Percentiles rank a stretch among this genome's conserved stretches.
These are phyloP conservation scores for Bombus ignitus DNA, from an alignment of 1,140 invertebrate genomes.

Conservation along the genomic window DNA sequence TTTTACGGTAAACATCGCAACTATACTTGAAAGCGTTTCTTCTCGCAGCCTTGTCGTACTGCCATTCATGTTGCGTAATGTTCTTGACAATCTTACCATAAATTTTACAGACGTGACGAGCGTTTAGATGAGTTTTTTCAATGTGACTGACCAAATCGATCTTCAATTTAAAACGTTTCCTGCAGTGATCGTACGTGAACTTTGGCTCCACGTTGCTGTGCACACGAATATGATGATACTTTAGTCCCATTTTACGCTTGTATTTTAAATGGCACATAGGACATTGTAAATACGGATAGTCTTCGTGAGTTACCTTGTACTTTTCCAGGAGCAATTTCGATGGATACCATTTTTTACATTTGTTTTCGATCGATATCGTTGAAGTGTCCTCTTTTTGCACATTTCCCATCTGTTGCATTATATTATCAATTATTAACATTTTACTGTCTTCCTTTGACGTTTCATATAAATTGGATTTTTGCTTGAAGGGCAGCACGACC, in stretches of 20 bases:
- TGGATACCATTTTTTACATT: slow-evolving; percentile 72
- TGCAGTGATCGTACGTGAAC: slow-evolving; percentile 41
- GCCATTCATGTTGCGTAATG: slow-evolving; percentile 67
- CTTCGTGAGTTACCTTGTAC: slow-evolving; percentile 61
- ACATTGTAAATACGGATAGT: slow-evolving; percentile 60
- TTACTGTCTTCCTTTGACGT: no score
- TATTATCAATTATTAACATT: background rate
- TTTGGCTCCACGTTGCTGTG: slow-evolving; percentile 59
- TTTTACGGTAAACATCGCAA: slow-evolving; percentile 81
- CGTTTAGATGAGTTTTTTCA: slow-evolving; percentile 76
- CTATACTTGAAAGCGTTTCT: slow-evolving; percentile 63
- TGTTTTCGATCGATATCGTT: slow-evolving; percentile 30
- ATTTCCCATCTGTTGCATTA: background rate
- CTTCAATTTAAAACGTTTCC: slow-evolving; percentile 78
- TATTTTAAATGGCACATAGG: slow-evolving; percentile 79
- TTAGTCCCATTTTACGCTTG: slow-evolving; percentile 80
- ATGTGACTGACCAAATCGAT: slow-evolving; percentile 77
- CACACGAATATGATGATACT: slow-evolving; percentile 80
- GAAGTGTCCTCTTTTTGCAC: background rate
- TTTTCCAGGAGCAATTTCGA: slow-evolving; percentile 39
- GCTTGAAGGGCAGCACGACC: background rate
- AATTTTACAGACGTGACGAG: slow-evolving; percentile 32
- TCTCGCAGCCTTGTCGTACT: slow-evolving; percentile 54
- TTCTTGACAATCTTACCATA: slow-evolving; percentile 66
- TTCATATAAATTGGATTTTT: background rate